These are phyloP conservation scores for Gallirallus australis DNA, from an alignment of 2,797 vertebrate species.

Conservation along the genomic window DNA sequence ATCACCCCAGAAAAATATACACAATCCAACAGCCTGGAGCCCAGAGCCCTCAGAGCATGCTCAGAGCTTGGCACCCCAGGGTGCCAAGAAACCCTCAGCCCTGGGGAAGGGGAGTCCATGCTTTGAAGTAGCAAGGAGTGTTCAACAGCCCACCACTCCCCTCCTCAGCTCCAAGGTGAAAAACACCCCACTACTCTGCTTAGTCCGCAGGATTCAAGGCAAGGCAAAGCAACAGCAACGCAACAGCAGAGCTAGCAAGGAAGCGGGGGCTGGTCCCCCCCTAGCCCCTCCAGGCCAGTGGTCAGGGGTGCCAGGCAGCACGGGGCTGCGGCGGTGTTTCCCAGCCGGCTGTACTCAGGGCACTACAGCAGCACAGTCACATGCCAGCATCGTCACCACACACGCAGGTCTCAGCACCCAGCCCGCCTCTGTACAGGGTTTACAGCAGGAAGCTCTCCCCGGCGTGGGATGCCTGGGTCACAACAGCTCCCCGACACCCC, in stretches of 20 bases:
- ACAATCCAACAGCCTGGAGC: background rate
- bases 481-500: background rate
- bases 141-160: background rate
- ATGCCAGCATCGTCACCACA: background rate
- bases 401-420: background rate
- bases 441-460: background rate
- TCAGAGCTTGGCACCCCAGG: background rate
- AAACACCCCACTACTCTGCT: background rate
- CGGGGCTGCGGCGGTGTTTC: background rate
- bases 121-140: rapidly evolving
- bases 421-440: background rate
- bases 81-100: background rate
- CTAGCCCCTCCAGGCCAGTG: rapidly evolving
- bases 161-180: background rate
- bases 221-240: background rate
- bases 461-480: background rate
- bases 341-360: background rate
- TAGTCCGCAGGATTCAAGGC: background rate
- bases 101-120: rapidly evolving
- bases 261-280: too few species aligned
- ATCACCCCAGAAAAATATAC: rapidly evolving
- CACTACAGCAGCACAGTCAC: rapidly evolving
- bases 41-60: background rate
- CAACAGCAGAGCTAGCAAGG: background rate
- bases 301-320: background rate